phyloP scores from a whole-genome alignment of 2,113 vertebrate genomes.

The Alexandromys fortis region DNA sequence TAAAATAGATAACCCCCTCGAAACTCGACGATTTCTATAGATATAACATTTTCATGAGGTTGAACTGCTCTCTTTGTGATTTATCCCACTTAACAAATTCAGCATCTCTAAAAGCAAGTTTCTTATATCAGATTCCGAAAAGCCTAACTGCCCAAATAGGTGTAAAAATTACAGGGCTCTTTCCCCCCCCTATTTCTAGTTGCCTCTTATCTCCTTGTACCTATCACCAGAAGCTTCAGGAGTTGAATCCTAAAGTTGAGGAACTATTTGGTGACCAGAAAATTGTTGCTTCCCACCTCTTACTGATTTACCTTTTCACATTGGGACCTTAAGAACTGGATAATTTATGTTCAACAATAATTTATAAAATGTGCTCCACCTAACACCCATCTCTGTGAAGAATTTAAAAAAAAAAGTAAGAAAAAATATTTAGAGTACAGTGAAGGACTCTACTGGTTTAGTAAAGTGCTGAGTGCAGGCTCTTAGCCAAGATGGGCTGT shows the following conservation, averaged over 20 bases:
- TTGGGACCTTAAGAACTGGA: background rate
- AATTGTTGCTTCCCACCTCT: background rate
- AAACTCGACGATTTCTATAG: slow-evolving; percentile 76
- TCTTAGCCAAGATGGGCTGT: background rate
- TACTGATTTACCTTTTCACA: background rate
- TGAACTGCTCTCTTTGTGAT: slow-evolving; percentile 73
- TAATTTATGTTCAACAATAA: slow-evolving; percentile 29
- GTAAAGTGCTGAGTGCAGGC: background rate
- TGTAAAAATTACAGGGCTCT: background rate
- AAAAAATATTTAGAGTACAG: background rate
- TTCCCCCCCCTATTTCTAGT: background rate
- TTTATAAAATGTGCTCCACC: slow-evolving; percentile 12
- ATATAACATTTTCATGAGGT: slow-evolving; percentile 58
- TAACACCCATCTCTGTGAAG: background rate
- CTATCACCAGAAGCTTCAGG: slow-evolving; percentile 38
- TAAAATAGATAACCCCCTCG: slow-evolving; percentile 81
- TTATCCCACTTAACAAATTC: slow-evolving; percentile 60
- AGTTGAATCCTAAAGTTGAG: slow-evolving; percentile 34
- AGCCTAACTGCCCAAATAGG: slow-evolving; percentile 31
- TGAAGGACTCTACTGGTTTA: background rate
- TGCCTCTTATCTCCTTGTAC: slow-evolving; percentile 26
- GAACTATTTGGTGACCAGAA: slow-evolving; percentile 22
- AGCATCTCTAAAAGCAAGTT: slow-evolving; percentile 25
- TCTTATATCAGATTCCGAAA: background rate
- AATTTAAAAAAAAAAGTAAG: background rate